These are phyloP conservation scores for Mesoclemmys tuberculata DNA, from an alignment of 2,113 vertebrate genomes.

Conservation along the genomic window DNA sequence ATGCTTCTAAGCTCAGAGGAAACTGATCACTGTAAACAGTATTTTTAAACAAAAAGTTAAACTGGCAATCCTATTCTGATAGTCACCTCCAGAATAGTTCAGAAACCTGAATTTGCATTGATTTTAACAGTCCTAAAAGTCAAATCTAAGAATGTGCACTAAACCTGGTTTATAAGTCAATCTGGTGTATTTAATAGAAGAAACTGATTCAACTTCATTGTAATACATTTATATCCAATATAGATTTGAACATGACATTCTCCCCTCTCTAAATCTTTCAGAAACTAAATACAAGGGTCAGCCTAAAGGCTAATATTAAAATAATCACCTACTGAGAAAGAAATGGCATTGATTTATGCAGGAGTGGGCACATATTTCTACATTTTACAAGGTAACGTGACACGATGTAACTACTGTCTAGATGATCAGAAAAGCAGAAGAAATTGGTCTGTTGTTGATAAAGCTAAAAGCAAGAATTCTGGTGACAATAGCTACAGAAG, in stretches of 20 bases:
- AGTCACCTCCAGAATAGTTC: neutral
- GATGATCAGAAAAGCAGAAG: neutral
- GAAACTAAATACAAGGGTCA: neutral
- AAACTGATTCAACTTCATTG: neutral
- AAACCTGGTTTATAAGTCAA: neutral
- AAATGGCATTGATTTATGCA: neutral
- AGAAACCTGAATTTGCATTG: neutral
- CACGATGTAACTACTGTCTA: neutral
- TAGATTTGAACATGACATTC: neutral
- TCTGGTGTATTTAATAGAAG: neutral
- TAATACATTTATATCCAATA: neutral
- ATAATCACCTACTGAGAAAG: neutral
- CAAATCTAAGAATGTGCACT: conserved; percentile 11
- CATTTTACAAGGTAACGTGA: neutral
- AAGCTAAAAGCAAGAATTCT: accelerated
- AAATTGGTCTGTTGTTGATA: neutral
- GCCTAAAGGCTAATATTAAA: neutral
- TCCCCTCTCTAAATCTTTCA: neutral
- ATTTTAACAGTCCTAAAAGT: conserved; percentile 9
- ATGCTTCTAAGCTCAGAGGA: conserved; percentile 1
- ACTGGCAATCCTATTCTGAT: neutral
- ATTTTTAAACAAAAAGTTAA: neutral
- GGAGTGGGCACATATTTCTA: conserved; percentile 12
- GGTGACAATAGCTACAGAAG: neutral
- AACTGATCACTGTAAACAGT: neutral